These are phyloP conservation scores for Cynocephalus volans DNA, from an alignment of 2,113 vertebrate species.

Conservation along the genomic window DNA sequence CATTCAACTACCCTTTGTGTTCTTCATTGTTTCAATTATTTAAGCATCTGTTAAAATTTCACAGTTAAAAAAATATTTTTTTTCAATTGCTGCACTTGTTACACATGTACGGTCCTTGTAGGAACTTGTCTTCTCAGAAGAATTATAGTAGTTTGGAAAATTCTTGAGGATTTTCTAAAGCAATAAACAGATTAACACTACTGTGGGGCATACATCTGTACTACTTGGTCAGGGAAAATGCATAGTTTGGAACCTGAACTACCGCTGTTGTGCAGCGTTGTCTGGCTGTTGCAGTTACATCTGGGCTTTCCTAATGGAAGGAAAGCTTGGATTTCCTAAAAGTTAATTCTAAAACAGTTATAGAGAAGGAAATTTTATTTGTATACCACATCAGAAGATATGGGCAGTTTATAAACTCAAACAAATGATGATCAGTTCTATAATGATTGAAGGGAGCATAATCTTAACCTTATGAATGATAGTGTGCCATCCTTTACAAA, in stretches of 20 bases:
- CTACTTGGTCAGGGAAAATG: constrained; percentile 1
- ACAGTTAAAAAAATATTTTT: constrained; percentile 47
- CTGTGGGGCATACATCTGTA: not conserved
- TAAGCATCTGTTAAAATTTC: constrained; percentile 62
- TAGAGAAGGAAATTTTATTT: not conserved
- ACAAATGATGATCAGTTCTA: not conserved
- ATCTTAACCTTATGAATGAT: not conserved
- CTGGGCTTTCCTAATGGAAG: not conserved
- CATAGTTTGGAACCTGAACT: constrained; percentile 7
- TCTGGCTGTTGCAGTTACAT: not conserved
- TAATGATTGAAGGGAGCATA: not conserved
- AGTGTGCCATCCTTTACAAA: constrained; percentile 25
- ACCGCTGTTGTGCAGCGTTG: not conserved
- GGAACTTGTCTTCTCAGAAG: constrained; percentile 46
- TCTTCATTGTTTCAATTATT: not conserved
- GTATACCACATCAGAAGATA: not conserved
- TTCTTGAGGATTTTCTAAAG: constrained; percentile 63
- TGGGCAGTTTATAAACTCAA: not conserved
- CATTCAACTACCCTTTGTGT: not conserved
- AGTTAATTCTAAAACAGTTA: not conserved
- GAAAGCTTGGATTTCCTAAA: not conserved
- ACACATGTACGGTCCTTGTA: not conserved
- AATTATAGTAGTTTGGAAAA: constrained; percentile 47
- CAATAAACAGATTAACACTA: constrained; percentile 56
- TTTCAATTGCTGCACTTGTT: not conserved